Evolutionary conservation across 1,140 invertebrate genomes (phyloP).

Genomic region (Calliopsis andreniformis): DNA sequence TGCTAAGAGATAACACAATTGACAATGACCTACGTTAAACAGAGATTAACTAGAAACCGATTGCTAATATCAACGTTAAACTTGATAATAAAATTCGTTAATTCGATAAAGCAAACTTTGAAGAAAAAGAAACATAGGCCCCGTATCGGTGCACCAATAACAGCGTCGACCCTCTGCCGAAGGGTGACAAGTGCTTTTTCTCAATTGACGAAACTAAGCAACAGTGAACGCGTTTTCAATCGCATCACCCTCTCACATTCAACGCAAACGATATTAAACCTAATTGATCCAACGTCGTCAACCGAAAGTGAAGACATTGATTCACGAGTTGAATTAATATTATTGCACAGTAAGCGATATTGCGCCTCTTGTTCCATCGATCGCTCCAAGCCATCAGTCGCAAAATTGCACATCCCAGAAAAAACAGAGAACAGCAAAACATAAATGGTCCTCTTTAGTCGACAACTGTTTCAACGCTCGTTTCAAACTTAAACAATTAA

Average conservation of each 20-base stretch:
- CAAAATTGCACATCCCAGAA: slow-evolving; percentile 41
- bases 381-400: not conserved
- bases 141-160: not conserved
- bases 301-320: not conserved
- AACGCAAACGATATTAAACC: not conserved
- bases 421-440: slow-evolving; percentile 14
- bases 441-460: slow-evolving; percentile 31
- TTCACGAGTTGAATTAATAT: slow-evolving; percentile 24
- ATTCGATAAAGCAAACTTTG: not conserved
- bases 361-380: not conserved
- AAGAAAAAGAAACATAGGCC: not conserved
- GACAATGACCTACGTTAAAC: too few species aligned
- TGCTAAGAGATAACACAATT: too few species aligned
- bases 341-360: slow-evolving; percentile 67
- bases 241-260: not conserved
- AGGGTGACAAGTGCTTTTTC: not conserved
- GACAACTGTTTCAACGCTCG: slow-evolving; percentile 23
- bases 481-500: slow-evolving; percentile 23
- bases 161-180: not conserved
- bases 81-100: slow-evolving; percentile 6
- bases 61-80: not conserved
- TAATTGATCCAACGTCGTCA: not conserved
- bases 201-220: not conserved
- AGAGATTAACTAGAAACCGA: not conserved
- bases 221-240: slow-evolving; percentile 33